phyloP scores from a whole-genome alignment of 2,797 vertebrate species.

The Cyprinella venusta region DNA sequence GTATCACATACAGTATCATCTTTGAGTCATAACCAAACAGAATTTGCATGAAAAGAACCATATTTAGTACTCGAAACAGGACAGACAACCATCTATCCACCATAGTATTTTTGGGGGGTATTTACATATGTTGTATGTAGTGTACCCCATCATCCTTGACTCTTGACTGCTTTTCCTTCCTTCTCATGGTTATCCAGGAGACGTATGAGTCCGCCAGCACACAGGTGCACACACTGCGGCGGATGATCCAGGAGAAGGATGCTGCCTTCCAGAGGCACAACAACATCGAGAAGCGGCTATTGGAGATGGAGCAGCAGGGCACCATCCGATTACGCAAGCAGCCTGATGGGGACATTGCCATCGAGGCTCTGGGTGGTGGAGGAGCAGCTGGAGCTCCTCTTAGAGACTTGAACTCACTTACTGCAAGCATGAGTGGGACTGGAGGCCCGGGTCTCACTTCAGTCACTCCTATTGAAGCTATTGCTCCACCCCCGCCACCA shows the following conservation, averaged over 20 bases:
- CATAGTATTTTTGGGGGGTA: neutral
- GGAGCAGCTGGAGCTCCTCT: slow-evolving; percentile 65
- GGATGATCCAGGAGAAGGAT: slow-evolving; percentile 95
- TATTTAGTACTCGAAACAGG: neutral
- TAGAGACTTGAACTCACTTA: slow-evolving; percentile 65
- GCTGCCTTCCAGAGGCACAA: slow-evolving; percentile 88
- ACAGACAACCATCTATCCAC: neutral
- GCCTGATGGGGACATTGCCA: slow-evolving; percentile 79
- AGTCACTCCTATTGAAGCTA: slow-evolving; percentile 76
- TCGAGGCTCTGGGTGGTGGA: slow-evolving; percentile 73
- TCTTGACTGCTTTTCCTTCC: neutral
- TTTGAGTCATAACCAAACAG: neutral
- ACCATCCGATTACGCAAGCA: slow-evolving; percentile 80
- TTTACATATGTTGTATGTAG: neutral
- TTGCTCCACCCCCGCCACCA: slow-evolving; percentile 83
- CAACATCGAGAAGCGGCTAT: slow-evolving; percentile 81
- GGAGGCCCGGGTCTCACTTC: slow-evolving; percentile 70
- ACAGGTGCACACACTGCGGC: slow-evolving; percentile 91
- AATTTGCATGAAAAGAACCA: neutral
- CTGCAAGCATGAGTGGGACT: slow-evolving; percentile 57
- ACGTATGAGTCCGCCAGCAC: slow-evolving; percentile 91
- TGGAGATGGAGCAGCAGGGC: slow-evolving; percentile 79
- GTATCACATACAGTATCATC: neutral
- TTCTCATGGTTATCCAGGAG: slow-evolving; percentile 76
- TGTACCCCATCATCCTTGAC: neutral